A percentile compares a stretch with the other conserved stretches of the same genome.
Conservation (phyloP, 2,888 invertebrate genomes). For the Baccha elongata region DNA sequence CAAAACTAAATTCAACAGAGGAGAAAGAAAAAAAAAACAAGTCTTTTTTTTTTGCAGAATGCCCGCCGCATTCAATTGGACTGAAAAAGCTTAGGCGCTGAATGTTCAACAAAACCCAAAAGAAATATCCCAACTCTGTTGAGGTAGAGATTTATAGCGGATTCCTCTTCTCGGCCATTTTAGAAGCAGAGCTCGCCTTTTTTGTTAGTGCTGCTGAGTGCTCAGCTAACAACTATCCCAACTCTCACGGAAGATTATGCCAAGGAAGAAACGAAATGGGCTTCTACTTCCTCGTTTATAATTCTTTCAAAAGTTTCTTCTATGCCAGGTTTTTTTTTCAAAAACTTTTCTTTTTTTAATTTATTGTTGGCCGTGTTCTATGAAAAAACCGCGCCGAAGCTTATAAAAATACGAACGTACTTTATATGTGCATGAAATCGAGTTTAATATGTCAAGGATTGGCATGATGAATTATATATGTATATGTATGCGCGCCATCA, state of each 20-base stretch:
- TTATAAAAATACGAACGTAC: conserved; percentile 16
- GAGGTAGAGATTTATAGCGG: conserved; percentile 35
- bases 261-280: conserved; percentile 25
- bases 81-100: conserved; percentile 42
- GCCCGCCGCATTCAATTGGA: conserved; percentile 26
- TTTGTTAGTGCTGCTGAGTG: neutral
- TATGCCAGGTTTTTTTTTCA: neutral
- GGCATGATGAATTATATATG: conserved; percentile 46
- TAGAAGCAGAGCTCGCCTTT: conserved; percentile 26
- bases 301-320: conserved; percentile 56
- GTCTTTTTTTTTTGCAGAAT: conserved; percentile 31
- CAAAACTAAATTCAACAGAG: neutral
- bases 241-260: conserved; percentile 31
- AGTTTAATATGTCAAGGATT: conserved; percentile 66
- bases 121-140: conserved; percentile 12
- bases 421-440: conserved; percentile 35
- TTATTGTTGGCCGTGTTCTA: conserved; percentile 47
- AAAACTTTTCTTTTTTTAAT: conserved; percentile 12
- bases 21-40: conserved; percentile 3
- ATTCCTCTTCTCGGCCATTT: conserved; percentile 37
- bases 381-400: conserved; percentile 13
- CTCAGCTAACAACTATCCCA: conserved; percentile 43
- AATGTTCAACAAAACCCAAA: conserved; percentile 43
- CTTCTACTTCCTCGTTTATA: conserved; percentile 30
- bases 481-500: conserved; percentile 13